Base-by-base conservation (phyloP, 2,888 invertebrate genomes). In the Melanostoma scalare region DNA sequence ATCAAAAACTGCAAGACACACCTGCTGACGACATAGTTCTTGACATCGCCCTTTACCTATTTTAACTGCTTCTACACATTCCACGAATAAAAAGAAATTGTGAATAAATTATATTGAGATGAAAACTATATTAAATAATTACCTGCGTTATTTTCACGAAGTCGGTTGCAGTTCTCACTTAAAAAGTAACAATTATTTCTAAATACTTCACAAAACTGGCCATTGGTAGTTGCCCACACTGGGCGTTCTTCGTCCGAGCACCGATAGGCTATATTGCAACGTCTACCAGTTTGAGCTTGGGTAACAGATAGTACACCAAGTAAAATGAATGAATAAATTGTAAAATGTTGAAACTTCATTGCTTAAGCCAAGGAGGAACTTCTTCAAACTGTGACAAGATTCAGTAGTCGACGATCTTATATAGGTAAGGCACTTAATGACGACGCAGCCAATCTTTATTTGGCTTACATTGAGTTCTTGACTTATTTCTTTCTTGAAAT, bases 201-300 rank as follows among this genome's bases (percentile, higher is more conserved):
- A 44, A 86, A 53, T 3, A 72, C 68, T 4, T 30, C 60, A 68
- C 86, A 86, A 4, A 9, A 36, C 5, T n/a, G 3, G 6, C 61
- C 71, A 35, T 86, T 84, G 6, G 71, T 85, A 6, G 71, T 85
- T 6, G 85, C 81, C 80, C 78, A 86, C 5, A 85, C 44, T 31
- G 72, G 50, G 0, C 78, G 61, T 1, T 6, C 8, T 30, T 30
- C 20, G 20, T 20, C 20, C 20, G 20, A 20, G 20, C 20, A 20
- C 1, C 20, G 20, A 20, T 20, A 20, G 20, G 20, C 20, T 20
- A 20, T 20, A 20, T 20, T 20, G 1, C 20, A 20, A 20, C 20
- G 20, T 20, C 20, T 20, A 20, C 20, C 20, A 20, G 20, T 20
- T 20, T 20, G 20, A 20, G 20, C 20, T 20, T 20, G 20, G 20